Evolutionary conservation across 2,797 vertebrate genomes (phyloP), one percentile per base, ranked within the genome.

Genomic region (Sparidentex hasta): DNA sequence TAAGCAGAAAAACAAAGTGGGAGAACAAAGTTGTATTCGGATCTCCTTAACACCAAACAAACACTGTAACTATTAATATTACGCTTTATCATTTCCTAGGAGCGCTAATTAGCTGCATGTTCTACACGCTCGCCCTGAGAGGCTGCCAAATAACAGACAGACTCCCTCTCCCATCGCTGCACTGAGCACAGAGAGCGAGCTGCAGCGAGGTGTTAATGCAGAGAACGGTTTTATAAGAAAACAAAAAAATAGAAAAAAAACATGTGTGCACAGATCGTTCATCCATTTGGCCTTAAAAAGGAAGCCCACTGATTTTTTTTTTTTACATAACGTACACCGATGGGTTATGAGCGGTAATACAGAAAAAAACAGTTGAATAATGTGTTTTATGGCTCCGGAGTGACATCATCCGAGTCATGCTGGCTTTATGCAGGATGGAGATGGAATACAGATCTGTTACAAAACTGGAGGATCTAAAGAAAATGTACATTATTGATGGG

Each of bases 181-280:
- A 33, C 29, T 7, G 29, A 33, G 29, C 38, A 17, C 55, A 52
- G 51, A 68, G 21, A 43, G 23, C 7, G 58, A 66, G 61, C 61
- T 23, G 68, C 56, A n/a, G 11, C 48, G 63, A 66, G 59, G 48
- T 58, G 76, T 72, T 46, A 8, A 44, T 50, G 44, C 67, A 64
- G 59, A 43, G 14, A 23, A 23, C 16, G 20, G 41, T 61, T 61
- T 61, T 33, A 11, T 33, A 33, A 33, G 33, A 33, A 33, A 33
- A 33, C 23, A 27, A 7, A 27, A 27, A 27, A 27, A 27, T n/a
- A 27, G 3, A 6, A 27, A 55, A 55, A 55, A 55, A 17, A 2
- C 48, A 20, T 18, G n/a, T 33, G 33, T 33, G 33, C 33, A 33
- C 50, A 12, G n/a, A 48, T 20, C 18, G 47, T 48, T 48, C 18